Evolutionary conservation across 37 sponge, comb jelly and placozoan genomes (phyloP), one percentile per base, ranked within the genome.

Genomic region (Dysidea cf. avara): DNA sequence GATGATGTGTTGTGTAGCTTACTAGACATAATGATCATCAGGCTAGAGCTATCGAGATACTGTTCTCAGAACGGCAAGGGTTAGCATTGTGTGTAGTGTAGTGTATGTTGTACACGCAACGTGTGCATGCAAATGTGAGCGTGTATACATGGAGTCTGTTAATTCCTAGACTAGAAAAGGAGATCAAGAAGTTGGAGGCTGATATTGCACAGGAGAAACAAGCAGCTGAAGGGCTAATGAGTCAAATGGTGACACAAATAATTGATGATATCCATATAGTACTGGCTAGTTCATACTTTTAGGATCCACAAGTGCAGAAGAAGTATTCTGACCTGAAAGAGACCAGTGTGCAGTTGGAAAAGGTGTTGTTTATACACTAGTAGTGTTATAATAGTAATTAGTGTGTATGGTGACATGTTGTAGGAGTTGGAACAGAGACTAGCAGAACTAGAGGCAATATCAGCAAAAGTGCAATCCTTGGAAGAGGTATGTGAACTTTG

Each of bases 11-110:
- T 32, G 13, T 34, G 24, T 40, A 90, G 91, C 62, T 90, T 9
- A 22, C 40, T 37, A 70, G 28, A 37, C 85, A 75, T 66, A 90
- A 90, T 81, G 82, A 90, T 14, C 2, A 63, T 26, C 86, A 85
- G 40, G 56, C 80, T 3, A 57, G 61, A 36, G 57, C 47, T 26
- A 80, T 84, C 26, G 86, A 90, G 50, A 56, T 58, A 35, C 40
- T 85, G 11, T 90, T 90, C 67, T 67, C 91, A 26, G 78, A 82
- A 33, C 77, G 55, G 32, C 80, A 87, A 47, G 71, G 83, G 76
- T 78, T 20, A 84, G 78, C 43, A 37, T 28, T 36, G 7, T 14
- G 16, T 12, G 3, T 3, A n/a, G n/a, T n/a, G n/a, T n/a, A n/a
- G n/a, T n/a, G n/a, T n/a, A n/a, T n/a, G n/a, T n/a, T n/a, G n/a